Evolutionary conservation across 2,888 invertebrate species (phyloP).

Genomic region (Sphaerophoria taeniata): DNA sequence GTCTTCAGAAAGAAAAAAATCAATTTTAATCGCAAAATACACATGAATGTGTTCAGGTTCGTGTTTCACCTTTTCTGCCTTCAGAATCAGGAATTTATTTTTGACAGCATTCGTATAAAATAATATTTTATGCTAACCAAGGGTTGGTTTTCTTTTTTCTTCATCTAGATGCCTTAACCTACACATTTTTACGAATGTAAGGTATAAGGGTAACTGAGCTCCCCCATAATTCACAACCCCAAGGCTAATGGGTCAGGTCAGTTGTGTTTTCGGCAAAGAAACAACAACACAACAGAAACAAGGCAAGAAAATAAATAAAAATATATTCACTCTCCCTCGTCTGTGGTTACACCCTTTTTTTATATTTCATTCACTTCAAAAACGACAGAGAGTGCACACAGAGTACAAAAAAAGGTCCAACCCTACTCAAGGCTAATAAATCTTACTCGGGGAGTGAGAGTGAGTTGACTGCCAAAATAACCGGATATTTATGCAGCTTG

Average conservation of each 20-base stretch:
- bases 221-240: constrained; percentile 19
- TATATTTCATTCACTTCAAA: neutral
- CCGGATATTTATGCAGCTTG: constrained; percentile 51
- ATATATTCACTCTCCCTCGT: constrained; percentile 13
- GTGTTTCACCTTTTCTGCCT: neutral
- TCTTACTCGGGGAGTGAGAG: constrained; percentile 15
- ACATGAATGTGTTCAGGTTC: neutral
- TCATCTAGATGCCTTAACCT: neutral
- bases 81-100: constrained; percentile 21
- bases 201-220: neutral
- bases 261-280: neutral
- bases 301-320: constrained; percentile 24
- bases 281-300: neutral
- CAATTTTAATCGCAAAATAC: constrained; percentile 36
- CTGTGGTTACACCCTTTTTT: neutral
- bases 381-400: neutral
- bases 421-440: constrained; percentile 58
- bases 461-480: constrained; percentile 24
- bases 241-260: constrained; percentile 29
- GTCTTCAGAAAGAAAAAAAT: neutral
- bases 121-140: constrained; percentile 38
- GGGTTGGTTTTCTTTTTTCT: neutral
- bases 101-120: constrained; percentile 35
- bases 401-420: constrained; percentile 40
- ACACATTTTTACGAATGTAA: neutral